Evolutionary conservation across 2,888 invertebrate species (phyloP).

Genomic region (Agrochola lychnidis): DNA sequence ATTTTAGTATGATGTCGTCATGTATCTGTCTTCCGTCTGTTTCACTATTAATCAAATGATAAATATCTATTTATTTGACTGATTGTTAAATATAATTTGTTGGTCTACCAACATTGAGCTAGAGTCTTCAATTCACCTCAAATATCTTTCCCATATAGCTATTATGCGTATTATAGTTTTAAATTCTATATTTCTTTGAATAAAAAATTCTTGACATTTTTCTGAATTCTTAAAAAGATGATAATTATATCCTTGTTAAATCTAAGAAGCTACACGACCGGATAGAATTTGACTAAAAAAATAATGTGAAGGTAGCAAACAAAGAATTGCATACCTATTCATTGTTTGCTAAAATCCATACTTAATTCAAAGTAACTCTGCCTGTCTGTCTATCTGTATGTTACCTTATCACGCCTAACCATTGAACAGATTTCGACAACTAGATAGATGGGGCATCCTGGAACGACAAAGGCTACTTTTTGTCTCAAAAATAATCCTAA

Average conservation of each 20-base stretch:
- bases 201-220: neutral
- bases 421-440: neutral
- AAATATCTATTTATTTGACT: conserved; percentile 19
- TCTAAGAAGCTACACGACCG: conserved; percentile 16
- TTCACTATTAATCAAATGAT: conserved; percentile 28
- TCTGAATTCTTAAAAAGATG: neutral
- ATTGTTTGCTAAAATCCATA: conserved; percentile 5
- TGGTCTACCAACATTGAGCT: conserved; percentile 24
- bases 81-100: conserved; percentile 15
- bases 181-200: neutral
- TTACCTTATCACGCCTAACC: neutral
- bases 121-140: neutral
- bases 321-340: neutral
- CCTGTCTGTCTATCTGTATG: too few species aligned
- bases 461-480: too few species aligned
- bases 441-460: too few species aligned
- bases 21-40: conserved; percentile 41
- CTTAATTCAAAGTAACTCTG: too few species aligned
- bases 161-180: neutral
- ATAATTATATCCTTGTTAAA: conserved; percentile 39
- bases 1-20: conserved; percentile 41
- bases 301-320: conserved; percentile 26
- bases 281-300: conserved; percentile 26
- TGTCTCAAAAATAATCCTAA: too few species aligned
- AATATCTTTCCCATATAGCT: neutral